A percentile compares a stretch with the other conserved stretches of the same genome.
Evolutionary conservation across 2,797 vertebrate species (phyloP).

Genomic region (Lateolabrax maculatus): DNA sequence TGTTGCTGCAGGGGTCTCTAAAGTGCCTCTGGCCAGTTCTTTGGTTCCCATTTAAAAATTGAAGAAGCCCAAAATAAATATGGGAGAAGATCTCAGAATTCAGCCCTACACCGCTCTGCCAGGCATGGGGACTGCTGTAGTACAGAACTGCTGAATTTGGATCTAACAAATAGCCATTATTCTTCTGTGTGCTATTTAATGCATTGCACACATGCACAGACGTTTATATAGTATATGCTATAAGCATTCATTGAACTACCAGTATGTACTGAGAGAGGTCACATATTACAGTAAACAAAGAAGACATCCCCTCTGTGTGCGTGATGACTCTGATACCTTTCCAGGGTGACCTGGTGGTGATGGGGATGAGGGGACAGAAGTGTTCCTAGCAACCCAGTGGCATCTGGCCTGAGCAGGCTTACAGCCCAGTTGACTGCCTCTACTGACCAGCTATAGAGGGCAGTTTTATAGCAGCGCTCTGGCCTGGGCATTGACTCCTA

Average conservation of each 20-base stretch:
- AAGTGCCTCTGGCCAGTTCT: slow-evolving; percentile 77
- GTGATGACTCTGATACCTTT: slow-evolving; percentile 59
- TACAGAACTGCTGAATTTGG: slow-evolving; percentile 22
- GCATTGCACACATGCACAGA: slow-evolving; percentile 17
- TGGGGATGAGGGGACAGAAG: slow-evolving; percentile 64
- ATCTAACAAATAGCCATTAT: slow-evolving; percentile 25
- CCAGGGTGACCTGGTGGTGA: slow-evolving; percentile 64
- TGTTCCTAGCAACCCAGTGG: slow-evolving; percentile 71
- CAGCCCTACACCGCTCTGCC: slow-evolving; percentile 26
- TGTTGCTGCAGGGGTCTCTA: slow-evolving; percentile 69
- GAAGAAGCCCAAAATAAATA: slow-evolving; percentile 80
- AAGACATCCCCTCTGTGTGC: slow-evolving; percentile 39
- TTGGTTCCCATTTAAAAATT: slow-evolving; percentile 79
- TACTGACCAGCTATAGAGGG: slow-evolving; percentile 70
- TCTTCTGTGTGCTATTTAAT: slow-evolving; percentile 20
- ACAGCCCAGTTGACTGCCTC: slow-evolving; percentile 74
- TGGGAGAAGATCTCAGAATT: slow-evolving; percentile 49
- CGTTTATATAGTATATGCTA: slow-evolving; percentile 32
- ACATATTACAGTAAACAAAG: slow-evolving; percentile 61
- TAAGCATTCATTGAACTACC: slow-evolving; percentile 25
- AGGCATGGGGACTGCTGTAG: slow-evolving; percentile 27
- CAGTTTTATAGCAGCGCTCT: slow-evolving; percentile 78
- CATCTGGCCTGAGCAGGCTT: slow-evolving; percentile 79
- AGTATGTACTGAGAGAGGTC: slow-evolving; percentile 40
- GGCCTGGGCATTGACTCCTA: slow-evolving; percentile 78